Base-by-base conservation (phyloP, 2,797 vertebrate genomes). In the Microhierax caerulescens region DNA sequence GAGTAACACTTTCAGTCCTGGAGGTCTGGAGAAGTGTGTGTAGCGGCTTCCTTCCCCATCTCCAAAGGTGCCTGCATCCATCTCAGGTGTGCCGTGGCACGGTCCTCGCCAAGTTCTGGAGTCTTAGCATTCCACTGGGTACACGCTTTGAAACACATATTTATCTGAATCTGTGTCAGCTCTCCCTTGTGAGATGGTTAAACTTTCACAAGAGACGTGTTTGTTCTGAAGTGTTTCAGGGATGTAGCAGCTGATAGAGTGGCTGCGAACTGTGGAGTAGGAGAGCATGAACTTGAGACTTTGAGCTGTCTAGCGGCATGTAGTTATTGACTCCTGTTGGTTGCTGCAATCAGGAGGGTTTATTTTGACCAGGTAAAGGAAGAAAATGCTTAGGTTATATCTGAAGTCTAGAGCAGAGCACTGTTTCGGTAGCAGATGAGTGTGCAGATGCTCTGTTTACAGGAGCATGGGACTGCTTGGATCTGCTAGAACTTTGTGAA, bases 1-100 rank as follows among this genome's bases (percentile, higher is more conserved):
- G 72, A 95, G 95, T 98, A 98, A 98, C 98, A 7, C 98, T 98
- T 98, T 98, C 95, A 91, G 77, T 97, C 69, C 97, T 96, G 88
- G 96, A 88, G 88, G 73, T 91, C 85, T 84, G 91, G 28, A 87
- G 83, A 61, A 8, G 30, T 20, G 30, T 1, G 8, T 2, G 28
- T 17, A 57, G 63, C 41, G 41, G 2, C 69, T 45, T 70, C 59
- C 45, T 63, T 67, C 20, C 64, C 45, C 9, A 0, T 12, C 63
- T 36, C 34, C 0, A 0, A 3, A 28, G 72, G 48, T 18, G 60
- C 45, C 65, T 5, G 45, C 1, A 0, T 61, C 65, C 57, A 18
- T 43, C 0, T 0, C 23, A 8, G 50, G 30, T 8, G 74, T 32
- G 70, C 78, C 8, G 10, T 9, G 0, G 1, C 1, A 0, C 11